Conservation (phyloP, 1,140 invertebrate genomes). For the Drusus annulatus region DNA sequence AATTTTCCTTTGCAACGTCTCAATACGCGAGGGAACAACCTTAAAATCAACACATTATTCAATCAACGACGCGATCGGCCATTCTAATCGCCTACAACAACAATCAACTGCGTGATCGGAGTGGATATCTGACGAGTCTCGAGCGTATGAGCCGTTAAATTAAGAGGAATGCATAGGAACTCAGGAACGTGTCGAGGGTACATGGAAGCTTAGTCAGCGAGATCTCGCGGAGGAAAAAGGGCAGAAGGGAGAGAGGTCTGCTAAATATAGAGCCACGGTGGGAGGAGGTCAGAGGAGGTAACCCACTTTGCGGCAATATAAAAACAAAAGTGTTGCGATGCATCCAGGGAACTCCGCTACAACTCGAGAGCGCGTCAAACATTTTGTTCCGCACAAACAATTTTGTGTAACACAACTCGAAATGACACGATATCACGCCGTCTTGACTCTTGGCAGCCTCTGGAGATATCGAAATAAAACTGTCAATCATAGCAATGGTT, state of each 20-base stretch:
- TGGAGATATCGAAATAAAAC: not conserved
- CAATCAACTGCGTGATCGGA: not conserved
- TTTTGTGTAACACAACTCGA: no score
- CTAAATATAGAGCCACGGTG: conserved; percentile 4
- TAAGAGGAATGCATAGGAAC: not conserved
- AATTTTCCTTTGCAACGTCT: not conserved
- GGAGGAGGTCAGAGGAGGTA: not conserved
- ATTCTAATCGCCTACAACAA: not conserved
- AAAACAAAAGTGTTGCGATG: not conserved
- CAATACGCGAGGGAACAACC: conserved; percentile 10
- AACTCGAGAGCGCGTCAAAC: no score
- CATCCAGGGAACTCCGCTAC: not conserved
- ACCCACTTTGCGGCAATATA: not conserved
- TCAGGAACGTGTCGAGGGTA: not conserved
- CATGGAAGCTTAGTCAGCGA: conserved; percentile 15
- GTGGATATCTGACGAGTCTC: not conserved
- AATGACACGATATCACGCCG: not conserved
- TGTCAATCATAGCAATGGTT: not conserved
- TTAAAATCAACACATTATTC: conserved; percentile 33
- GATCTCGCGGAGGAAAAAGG: conserved; percentile 10
- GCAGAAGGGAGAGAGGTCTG: not conserved
- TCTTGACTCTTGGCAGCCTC: not conserved
- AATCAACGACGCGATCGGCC: not conserved
- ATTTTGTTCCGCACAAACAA: no score
- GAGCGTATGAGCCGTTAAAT: no score